Evolutionary conservation across 2,113 vertebrate genomes (phyloP).

Genomic region (Calidris pygmaea): DNA sequence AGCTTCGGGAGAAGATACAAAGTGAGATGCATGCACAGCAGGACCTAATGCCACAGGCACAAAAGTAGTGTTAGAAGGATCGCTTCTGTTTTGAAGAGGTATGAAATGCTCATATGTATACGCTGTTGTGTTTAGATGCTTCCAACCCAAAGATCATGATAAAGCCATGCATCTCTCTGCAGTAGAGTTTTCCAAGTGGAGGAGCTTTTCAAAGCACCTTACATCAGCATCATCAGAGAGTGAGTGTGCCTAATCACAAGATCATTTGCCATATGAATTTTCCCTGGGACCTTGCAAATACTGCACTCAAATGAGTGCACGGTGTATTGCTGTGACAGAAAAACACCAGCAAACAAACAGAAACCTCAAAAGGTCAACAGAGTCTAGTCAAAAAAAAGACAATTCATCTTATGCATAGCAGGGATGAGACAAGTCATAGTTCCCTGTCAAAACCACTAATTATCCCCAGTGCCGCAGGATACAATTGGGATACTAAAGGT

Average conservation of each 20-base stretch:
- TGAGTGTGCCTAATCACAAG: background rate
- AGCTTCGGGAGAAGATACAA: background rate
- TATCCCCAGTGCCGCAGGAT: fast-evolving
- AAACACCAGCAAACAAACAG: background rate
- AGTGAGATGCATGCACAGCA: background rate
- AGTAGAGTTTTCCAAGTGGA: background rate
- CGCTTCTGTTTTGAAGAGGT: background rate
- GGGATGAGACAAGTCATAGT: background rate
- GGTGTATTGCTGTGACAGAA: background rate
- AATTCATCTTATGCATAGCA: background rate
- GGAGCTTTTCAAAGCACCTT: background rate
- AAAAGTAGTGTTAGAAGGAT: background rate
- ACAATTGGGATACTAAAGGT: background rate
- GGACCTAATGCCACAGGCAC: background rate
- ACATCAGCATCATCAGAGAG: background rate
- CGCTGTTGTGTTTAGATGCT: background rate
- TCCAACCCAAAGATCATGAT: background rate
- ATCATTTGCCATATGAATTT: background rate
- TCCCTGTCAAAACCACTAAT: background rate
- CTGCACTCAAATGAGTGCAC: background rate
- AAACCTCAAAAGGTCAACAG: background rate
- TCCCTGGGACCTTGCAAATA: background rate
- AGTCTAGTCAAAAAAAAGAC: background rate
- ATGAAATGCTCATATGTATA: background rate
- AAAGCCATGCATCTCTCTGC: background rate